phyloP scores from a whole-genome alignment of 2,797 vertebrate species.

The Gephyroberyx darwinii region DNA sequence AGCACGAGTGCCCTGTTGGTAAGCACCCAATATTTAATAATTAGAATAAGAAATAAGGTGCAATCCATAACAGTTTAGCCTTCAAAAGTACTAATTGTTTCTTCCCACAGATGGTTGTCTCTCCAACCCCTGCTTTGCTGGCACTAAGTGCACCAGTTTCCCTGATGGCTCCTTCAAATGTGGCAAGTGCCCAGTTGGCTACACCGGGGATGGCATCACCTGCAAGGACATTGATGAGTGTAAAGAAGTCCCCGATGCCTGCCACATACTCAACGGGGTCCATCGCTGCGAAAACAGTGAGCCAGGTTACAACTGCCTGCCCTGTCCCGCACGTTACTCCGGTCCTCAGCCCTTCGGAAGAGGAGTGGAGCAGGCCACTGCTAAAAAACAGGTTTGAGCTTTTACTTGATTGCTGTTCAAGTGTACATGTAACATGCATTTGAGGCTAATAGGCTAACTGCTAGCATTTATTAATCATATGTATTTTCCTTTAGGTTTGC shows the following conservation, averaged over 20 bases:
- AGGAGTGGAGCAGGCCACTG: slow-evolving; percentile 88
- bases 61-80: not conserved
- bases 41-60: not conserved
- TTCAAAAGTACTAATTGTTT: not conserved
- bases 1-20: slow-evolving; percentile 94
- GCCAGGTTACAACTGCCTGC: slow-evolving; percentile 96
- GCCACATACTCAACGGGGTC: slow-evolving; percentile 88
- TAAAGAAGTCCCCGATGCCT: slow-evolving; percentile 92
- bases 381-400: slow-evolving; percentile 91
- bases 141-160: slow-evolving; percentile 89
- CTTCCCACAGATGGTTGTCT: slow-evolving; percentile 91
- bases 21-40: slow-evolving; percentile 51
- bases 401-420: slow-evolving; percentile 13
- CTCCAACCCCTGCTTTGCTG: slow-evolving; percentile 95
- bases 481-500: slow-evolving; percentile 85
- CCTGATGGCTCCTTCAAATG: slow-evolving; percentile 95
- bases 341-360: slow-evolving; percentile 92
- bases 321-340: slow-evolving; percentile 92
- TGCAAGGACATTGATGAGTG: slow-evolving; percentile 97
- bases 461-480: slow-evolving; percentile 42
- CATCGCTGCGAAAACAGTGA: slow-evolving; percentile 95
- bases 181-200: slow-evolving; percentile 91
- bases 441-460: slow-evolving; percentile 1
- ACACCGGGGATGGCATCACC: slow-evolving; percentile 88
- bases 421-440: not conserved